Percentiles rank a stretch among this genome's conserved stretches.
Evolutionary conservation across 2,113 vertebrate genomes (phyloP).

Genomic region (Holacanthus passer): DNA sequence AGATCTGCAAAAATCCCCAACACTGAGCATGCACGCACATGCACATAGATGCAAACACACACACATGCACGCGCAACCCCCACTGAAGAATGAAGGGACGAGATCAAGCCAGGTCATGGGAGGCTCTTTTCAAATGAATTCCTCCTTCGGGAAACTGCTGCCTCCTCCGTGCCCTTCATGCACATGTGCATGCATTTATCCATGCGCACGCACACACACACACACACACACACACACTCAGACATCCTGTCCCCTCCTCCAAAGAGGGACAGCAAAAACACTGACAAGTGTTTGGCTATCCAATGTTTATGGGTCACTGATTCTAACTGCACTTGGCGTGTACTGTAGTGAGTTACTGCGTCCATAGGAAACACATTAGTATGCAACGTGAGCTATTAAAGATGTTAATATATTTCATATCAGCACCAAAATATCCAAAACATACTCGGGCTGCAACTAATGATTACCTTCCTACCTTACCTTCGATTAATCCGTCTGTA

Average conservation of each 20-base stretch:
- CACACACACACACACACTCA: conserved; percentile 9
- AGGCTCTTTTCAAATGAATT: conserved; percentile 66
- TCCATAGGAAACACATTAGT: background rate
- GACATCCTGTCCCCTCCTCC: conserved; percentile 11
- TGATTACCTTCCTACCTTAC: background rate
- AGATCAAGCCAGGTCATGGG: conserved; percentile 76
- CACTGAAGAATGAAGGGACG: conserved; percentile 34
- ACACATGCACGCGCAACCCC: conserved; percentile 27
- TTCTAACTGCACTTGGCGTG: conserved; percentile 6
- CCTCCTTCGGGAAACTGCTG: conserved; percentile 62
- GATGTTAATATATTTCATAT: background rate
- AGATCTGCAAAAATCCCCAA: conserved; percentile 62
- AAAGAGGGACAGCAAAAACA: conserved; percentile 26
- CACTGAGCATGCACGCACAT: conserved; percentile 12
- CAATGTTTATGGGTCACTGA: conserved; percentile 38
- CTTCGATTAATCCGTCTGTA: background rate
- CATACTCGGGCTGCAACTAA: background rate
- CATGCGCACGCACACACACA: conserved; percentile 13
- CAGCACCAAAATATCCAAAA: background rate
- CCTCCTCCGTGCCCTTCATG: conserved; percentile 65
- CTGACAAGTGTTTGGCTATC: conserved; percentile 24
- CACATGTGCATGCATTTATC: conserved; percentile 47
- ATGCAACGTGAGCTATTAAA: background rate
- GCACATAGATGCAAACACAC: background rate
- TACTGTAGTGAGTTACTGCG: conserved; percentile 5